These are phyloP conservation scores for Argynnis bischoffii DNA, from an alignment of 2,888 invertebrate species.

Conservation along the genomic window DNA sequence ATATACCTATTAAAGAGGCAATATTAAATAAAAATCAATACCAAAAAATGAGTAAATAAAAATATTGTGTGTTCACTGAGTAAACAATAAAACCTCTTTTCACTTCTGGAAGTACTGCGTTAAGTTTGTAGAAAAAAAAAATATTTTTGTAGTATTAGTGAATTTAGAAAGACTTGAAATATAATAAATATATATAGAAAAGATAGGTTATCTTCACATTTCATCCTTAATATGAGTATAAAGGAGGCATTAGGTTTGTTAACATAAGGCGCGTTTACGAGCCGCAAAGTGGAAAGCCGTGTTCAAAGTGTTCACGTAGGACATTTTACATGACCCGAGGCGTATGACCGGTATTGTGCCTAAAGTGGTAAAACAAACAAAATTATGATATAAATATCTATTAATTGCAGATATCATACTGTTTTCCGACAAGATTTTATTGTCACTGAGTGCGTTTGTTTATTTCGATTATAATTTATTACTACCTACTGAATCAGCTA, in stretches of 20 bases:
- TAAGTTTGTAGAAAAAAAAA: background rate
- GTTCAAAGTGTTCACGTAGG: conserved; percentile 37
- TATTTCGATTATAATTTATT: no score
- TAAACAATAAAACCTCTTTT: no score
- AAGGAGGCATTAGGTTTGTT: conserved; percentile 55
- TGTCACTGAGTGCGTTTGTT: no score
- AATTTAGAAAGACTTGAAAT: background rate
- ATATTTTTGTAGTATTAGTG: background rate
- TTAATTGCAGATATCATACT: background rate
- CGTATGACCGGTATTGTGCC: conserved; percentile 2
- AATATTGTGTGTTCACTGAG: no score
- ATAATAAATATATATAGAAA: conserved; percentile 5
- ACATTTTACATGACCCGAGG: conserved; percentile 26
- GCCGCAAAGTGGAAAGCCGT: conserved; percentile 66
- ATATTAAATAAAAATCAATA: no score
- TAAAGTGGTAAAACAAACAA: background rate
- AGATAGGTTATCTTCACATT: conserved; percentile 3
- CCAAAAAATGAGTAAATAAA: no score
- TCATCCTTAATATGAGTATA: background rate
- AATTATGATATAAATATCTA: conserved; percentile 3
- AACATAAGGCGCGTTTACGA: conserved; percentile 76
- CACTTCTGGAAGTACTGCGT: no score
- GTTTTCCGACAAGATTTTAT: no score
- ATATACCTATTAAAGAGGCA: no score
- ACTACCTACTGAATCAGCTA: no score